These are phyloP conservation scores for Montifringilla adamsi DNA, from an alignment of 2,113 vertebrate species.

Conservation along the genomic window DNA sequence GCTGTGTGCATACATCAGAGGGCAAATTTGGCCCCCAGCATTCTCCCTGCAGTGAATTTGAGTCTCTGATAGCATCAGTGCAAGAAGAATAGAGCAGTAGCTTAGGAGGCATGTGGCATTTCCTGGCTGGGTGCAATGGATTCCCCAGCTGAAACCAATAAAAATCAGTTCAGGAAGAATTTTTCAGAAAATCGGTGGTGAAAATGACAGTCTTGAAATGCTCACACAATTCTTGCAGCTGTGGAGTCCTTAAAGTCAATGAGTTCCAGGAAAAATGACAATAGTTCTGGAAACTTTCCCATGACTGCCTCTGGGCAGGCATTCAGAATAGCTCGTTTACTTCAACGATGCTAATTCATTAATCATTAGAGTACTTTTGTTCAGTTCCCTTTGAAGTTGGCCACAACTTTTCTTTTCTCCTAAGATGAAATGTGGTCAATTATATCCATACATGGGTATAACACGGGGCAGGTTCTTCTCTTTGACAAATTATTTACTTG, in stretches of 20 bases:
- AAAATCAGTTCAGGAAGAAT: constrained; percentile 75
- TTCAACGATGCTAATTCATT: constrained; percentile 68
- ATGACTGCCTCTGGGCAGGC: constrained; percentile 56
- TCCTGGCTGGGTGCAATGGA: constrained; percentile 55
- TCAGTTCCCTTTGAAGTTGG: constrained; percentile 60
- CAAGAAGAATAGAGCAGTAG: constrained; percentile 62
- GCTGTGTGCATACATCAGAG: constrained; percentile 45
- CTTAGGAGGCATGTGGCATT: constrained; percentile 72
- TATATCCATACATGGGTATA: constrained; percentile 53
- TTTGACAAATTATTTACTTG: constrained; percentile 38
- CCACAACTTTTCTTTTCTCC: constrained; percentile 64
- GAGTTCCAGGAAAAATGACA: constrained; percentile 69
- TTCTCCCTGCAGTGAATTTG: constrained; percentile 41
- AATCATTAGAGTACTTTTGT: constrained; percentile 64
- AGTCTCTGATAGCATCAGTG: constrained; percentile 59
- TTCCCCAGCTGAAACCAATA: constrained; percentile 79
- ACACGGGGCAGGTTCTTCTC: constrained; percentile 44
- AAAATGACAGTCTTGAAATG: constrained; percentile 72
- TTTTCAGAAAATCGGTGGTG: constrained; percentile 72
- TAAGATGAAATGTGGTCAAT: constrained; percentile 64
- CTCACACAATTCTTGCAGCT: constrained; percentile 76
- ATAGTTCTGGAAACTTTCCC: constrained; percentile 69
- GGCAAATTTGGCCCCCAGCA: constrained; percentile 46
- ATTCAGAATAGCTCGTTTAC: constrained; percentile 65
- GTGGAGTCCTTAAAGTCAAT: constrained; percentile 66